These are phyloP conservation scores for Ailurus styani DNA, from an alignment of 2,113 vertebrate genomes.

Conservation along the genomic window DNA sequence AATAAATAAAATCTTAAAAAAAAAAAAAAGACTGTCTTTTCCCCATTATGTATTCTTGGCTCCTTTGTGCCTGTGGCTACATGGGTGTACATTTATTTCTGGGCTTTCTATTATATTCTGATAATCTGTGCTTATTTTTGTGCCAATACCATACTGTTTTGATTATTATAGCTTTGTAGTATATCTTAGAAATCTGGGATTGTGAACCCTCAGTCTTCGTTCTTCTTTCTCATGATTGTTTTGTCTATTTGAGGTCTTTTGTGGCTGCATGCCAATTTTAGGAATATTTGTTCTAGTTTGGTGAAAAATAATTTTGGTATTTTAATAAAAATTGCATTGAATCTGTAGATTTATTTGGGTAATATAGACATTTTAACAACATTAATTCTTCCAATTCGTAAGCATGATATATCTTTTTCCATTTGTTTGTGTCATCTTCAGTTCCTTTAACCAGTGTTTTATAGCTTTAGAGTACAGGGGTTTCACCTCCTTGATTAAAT, in stretches of 20 bases:
- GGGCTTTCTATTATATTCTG: not conserved
- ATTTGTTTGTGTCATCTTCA: not conserved
- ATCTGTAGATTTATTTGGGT: not conserved
- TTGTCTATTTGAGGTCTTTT: not conserved
- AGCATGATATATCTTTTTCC: not conserved
- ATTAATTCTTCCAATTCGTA: not conserved
- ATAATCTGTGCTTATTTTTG: not conserved
- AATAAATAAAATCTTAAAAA: not conserved
- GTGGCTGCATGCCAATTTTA: not conserved
- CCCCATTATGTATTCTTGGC: not conserved
- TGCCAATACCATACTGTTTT: not conserved
- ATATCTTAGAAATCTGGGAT: not conserved
- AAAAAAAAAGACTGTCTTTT: not conserved
- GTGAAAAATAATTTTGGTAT: not conserved
- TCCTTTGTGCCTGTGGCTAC: not conserved
- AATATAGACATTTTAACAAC: not conserved
- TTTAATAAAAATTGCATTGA: not conserved
- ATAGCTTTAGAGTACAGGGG: not conserved
- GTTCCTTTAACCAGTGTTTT: not conserved
- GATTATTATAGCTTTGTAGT: not conserved
- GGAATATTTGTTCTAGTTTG: not conserved
- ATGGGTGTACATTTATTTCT: not conserved
- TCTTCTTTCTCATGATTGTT: not conserved
- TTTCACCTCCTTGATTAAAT: not conserved
- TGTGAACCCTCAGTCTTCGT: not conserved